Evolutionary conservation across 2,888 invertebrate species (phyloP).

Genomic region (Dryobotodes eremita): DNA sequence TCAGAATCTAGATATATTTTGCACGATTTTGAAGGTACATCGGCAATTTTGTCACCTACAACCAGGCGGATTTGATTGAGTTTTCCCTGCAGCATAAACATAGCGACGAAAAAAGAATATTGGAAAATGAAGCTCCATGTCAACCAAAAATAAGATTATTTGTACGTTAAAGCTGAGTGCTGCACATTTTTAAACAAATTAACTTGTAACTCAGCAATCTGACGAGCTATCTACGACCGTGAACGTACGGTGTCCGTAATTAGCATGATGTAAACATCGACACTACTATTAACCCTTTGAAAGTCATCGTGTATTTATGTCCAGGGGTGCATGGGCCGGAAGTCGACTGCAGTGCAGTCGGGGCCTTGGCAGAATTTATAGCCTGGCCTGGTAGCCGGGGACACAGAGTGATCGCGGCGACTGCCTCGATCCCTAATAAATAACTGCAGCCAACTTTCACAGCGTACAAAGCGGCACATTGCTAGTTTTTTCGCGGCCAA

Average conservation of each 20-base stretch:
- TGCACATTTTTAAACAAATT: conserved; percentile 47
- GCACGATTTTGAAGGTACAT: conserved; percentile 11
- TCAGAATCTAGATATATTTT: neutral
- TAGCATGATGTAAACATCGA: conserved; percentile 55
- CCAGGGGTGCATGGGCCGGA: conserved; percentile 77
- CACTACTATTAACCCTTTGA: conserved; percentile 59
- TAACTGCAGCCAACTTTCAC: conserved; percentile 79
- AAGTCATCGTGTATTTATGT: conserved; percentile 80
- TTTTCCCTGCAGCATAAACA: conserved; percentile 30
- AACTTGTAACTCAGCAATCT: conserved; percentile 22
- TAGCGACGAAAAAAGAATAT: conserved; percentile 48
- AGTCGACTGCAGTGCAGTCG: conserved; percentile 81
- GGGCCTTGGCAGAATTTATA: conserved; percentile 81
- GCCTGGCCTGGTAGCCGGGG: conserved; percentile 73
- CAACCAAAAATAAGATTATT: conserved; percentile 50
- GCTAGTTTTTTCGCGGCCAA: conserved; percentile 70
- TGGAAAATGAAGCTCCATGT: conserved; percentile 37
- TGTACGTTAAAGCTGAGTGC: conserved; percentile 36
- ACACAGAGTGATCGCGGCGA: conserved; percentile 83
- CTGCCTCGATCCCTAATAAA: conserved; percentile 84
- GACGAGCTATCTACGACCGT: neutral
- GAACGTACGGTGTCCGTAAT: conserved; percentile 18
- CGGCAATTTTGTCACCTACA: conserved; percentile 13
- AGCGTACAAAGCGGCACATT: conserved; percentile 69
- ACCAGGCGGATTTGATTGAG: conserved; percentile 28